phyloP scores from a whole-genome alignment of 2,797 vertebrate species.

The Catostomus latipinnis region DNA sequence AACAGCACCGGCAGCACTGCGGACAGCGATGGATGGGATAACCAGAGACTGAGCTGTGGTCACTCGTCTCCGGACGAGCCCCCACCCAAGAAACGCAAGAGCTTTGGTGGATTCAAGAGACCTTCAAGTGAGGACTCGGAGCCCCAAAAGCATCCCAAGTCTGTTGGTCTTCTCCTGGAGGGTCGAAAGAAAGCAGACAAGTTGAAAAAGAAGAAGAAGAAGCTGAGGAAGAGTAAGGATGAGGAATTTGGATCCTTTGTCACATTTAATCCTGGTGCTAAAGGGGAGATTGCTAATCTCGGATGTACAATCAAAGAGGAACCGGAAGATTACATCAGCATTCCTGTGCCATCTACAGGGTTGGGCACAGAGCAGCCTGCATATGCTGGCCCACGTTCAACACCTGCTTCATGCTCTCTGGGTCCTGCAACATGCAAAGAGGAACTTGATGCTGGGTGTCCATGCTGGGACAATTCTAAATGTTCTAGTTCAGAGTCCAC shows the following conservation, averaged over 20 bases:
- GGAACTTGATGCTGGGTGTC: constrained; percentile 71
- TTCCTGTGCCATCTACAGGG: constrained; percentile 65
- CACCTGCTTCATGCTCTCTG: constrained; percentile 62
- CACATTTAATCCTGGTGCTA: constrained; percentile 10
- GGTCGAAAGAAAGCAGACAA: constrained; percentile 89
- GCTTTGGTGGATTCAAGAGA: constrained; percentile 78
- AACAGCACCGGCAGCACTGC: constrained; percentile 95
- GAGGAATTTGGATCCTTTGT: constrained; percentile 48
- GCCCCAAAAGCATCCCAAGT: constrained; percentile 77
- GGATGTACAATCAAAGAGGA: constrained; percentile 85
- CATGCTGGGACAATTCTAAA: constrained; percentile 70
- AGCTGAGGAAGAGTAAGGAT: constrained; percentile 78
- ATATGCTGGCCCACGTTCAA: constrained; percentile 4
- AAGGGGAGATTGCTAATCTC: constrained; percentile 56
- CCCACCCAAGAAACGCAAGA: constrained; percentile 71
- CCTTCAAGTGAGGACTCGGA: constrained; percentile 51
- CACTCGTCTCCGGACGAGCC: constrained; percentile 69
- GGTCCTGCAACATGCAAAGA: constrained; percentile 72
- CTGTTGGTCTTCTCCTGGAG: constrained; percentile 81
- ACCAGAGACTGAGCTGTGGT: constrained; percentile 76
- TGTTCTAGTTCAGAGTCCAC: constrained; percentile 28
- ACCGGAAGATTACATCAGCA: constrained; percentile 81
- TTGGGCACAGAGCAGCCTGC: not conserved
- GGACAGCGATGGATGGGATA: constrained; percentile 94
- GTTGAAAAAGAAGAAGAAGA: constrained; percentile 88